Evolutionary conservation across 2,113 vertebrate species (phyloP), one percentile per base, ranked within the genome.

Genomic region (Xenus cinereus): DNA sequence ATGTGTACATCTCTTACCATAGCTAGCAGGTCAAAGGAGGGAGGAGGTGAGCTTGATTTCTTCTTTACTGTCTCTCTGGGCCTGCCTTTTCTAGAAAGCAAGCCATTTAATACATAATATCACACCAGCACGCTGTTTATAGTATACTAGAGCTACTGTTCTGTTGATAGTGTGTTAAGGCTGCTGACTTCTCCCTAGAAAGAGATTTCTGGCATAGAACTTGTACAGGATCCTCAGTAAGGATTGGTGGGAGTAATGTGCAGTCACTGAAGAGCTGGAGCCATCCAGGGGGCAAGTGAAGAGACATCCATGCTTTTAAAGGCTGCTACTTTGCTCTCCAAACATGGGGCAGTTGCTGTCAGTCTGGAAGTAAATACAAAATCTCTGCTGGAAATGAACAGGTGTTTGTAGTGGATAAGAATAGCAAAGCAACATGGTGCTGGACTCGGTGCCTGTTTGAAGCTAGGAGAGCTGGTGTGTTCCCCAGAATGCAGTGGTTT

Each of bases 1-100:
- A 63, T 0, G 1, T 33, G 9, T 39, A 0, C 35, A 9, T 50
- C 11, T 66, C n/a, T 26, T 87, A 41, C 7, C 1, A 7, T 18
- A 69, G n/a, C 12, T 75, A 56, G 46, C 13, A 32, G 26, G n/a
- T 72, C 43, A 51, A 53, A 85, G 57, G n/a, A 64, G 8, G 11
- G 17, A 78, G 14, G 60, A 46, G n/a, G 6, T 79, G 27, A 82
- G 28, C 16, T 50, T 13, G 4, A 18, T 30, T 27, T 35, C 26
- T 87, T 43, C 4, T 51, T 28, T 71, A 67, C 19, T 71, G 9
- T 63, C 14, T 79, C 10, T 64, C 4, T 66, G 1, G n/a, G 35
- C 19, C 37, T 83, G 30, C 7, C 14, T 86, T 74, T 89, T 77
- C 33, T 69, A n/a, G 35, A 74, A 86, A 48, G 5, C 7, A 68